These are phyloP conservation scores for Eupithecia exiguata DNA, from an alignment of 2,888 invertebrate species.

Conservation along the genomic window DNA sequence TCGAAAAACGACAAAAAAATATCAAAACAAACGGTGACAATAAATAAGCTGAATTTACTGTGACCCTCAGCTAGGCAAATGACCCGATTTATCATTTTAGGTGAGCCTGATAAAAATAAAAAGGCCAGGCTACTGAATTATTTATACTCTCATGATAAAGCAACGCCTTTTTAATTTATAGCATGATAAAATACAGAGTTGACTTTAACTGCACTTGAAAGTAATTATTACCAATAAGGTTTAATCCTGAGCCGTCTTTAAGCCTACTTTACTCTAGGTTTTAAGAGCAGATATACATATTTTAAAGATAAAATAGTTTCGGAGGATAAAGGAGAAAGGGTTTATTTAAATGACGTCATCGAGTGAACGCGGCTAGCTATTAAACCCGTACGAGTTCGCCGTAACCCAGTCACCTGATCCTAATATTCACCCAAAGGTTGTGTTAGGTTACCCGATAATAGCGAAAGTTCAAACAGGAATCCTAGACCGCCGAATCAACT, in stretches of 20 bases:
- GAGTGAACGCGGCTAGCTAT: slow-evolving; percentile 12
- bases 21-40: neutral
- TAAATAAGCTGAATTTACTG: slow-evolving; percentile 5
- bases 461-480: slow-evolving; percentile 16
- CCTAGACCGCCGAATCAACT: neutral
- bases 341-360: neutral
- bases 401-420: slow-evolving; percentile 21
- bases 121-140: neutral
- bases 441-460: slow-evolving; percentile 12
- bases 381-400: slow-evolving; percentile 16
- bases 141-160: slow-evolving; percentile 7
- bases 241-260: neutral
- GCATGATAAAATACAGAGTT: neutral
- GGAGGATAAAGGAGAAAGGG: neutral
- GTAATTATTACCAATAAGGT: neutral
- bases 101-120: slow-evolving; percentile 12
- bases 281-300: neutral
- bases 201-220: neutral
- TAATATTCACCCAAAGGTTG: slow-evolving; percentile 6
- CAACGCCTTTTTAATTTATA: neutral
- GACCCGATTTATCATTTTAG: slow-evolving; percentile 13
- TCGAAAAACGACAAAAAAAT: neutral
- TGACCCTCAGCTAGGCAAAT: slow-evolving; percentile 7
- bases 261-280: neutral
- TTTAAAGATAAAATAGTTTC: neutral